Evolutionary conservation across 2,113 vertebrate genomes (phyloP), one percentile per base, ranked within the genome.

Genomic region (Neodon shergylaensis): DNA sequence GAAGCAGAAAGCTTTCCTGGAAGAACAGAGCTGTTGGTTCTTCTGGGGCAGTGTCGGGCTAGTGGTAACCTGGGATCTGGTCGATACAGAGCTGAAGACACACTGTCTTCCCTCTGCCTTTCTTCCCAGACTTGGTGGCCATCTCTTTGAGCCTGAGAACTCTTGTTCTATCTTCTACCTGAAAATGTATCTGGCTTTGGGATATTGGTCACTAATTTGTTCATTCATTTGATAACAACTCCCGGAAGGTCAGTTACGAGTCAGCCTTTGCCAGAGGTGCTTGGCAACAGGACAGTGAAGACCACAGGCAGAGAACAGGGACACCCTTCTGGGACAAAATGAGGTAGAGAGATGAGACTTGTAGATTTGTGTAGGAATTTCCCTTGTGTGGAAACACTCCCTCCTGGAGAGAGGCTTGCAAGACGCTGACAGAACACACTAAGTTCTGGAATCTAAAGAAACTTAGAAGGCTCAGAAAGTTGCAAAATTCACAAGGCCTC

Each of bases 141-240:
- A 61, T 82, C 58, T 85, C 28, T 77, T 66, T 78, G 49, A 83
- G 44, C 68, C 24, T 70, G 52, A 88, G 91, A 96, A 42, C 47
- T 47, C 61, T 39, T 39, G 65, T 66, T 66, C 65, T 66, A 66
- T 66, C 65, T 28, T 13, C 11, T 31, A 66, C n/a, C 61, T 91
- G 89, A 88, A 84, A 77, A 11, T 95, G 78, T 88, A 42, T n/a
- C 58, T 91, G 86, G 16, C 86, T 88, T 88, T 63, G 58, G 26
- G 47, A n/a, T 90, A 49, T 76, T 28, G 44, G 14, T 65, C 83
- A 73, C 31, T 74, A 74, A 81, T 54, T 93, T 47, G 82, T 74
- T 85, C 65, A 91, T 88, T 88, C 26, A 58, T 36, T 78, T 66
- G 63, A 44, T 54, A 63, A 70, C 74, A 7, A 49, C 52, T 66